These are phyloP conservation scores for Masticophis lateralis DNA, from an alignment of 2,797 vertebrate species.

Conservation along the genomic window DNA sequence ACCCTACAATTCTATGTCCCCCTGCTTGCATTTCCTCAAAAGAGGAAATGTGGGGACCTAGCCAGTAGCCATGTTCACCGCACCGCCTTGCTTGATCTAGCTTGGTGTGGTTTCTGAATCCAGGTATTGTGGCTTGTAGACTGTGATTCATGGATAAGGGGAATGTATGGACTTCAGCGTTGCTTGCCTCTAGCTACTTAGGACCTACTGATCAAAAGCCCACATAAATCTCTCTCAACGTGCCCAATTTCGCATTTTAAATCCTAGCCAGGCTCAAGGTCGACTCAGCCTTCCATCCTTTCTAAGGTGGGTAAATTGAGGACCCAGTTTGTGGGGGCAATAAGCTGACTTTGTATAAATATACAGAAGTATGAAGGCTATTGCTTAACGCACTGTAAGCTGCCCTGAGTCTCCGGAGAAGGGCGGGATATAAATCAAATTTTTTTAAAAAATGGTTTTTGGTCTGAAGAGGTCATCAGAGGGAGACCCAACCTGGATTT, in stretches of 20 bases:
- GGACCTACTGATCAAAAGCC: background rate
- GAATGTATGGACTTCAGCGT: background rate
- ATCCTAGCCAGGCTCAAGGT: too few relatives aligned
- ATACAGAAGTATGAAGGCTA: too few relatives aligned
- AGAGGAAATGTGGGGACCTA: background rate
- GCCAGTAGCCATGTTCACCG: background rate
- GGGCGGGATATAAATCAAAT: too few relatives aligned
- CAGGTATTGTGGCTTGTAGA: background rate
- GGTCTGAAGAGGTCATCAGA: background rate
- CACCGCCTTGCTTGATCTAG: background rate
- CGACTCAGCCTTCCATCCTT: too few relatives aligned
- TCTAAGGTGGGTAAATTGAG: too few relatives aligned
- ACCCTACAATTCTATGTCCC: background rate
- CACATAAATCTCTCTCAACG: background rate
- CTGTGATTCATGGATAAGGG: background rate
- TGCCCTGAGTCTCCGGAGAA: too few relatives aligned
- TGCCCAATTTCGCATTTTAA: background rate
- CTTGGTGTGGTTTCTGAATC: background rate
- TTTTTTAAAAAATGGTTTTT: background rate
- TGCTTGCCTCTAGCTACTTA: background rate
- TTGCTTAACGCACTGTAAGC: too few relatives aligned
- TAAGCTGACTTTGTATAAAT: too few relatives aligned
- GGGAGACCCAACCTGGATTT: background rate
- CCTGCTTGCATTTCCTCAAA: background rate
- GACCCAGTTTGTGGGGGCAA: too few relatives aligned